A percentile compares a stretch with the other conserved stretches of the same genome.
Conservation (phyloP, 2,888 invertebrate species). For the Eucriotettix oculatus region DNA sequence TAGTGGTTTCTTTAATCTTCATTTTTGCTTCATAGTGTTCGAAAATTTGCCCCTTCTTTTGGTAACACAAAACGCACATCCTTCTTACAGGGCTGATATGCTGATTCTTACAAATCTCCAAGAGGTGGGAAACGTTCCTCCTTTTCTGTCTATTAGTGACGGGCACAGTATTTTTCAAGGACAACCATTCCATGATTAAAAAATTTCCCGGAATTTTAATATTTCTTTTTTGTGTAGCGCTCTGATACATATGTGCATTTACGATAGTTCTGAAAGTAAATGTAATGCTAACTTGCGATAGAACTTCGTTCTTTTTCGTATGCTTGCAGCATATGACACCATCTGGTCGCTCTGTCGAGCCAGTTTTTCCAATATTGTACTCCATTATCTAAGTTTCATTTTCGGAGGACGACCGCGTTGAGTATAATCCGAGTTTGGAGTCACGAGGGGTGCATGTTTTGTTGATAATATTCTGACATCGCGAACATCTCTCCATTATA, state of each 20-base stretch:
- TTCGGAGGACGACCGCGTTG: not conserved
- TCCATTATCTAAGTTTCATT: not conserved
- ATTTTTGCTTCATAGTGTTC: not conserved
- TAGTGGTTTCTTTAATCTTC: not conserved
- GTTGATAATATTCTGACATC: conserved; percentile 20
- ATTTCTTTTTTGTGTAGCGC: not conserved
- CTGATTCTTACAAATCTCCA: not conserved
- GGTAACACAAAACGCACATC: not conserved
- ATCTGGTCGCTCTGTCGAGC: not conserved
- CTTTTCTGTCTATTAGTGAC: not conserved
- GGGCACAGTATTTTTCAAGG: not conserved
- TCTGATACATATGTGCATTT: not conserved
- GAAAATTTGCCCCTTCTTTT: not conserved
- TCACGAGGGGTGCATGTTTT: conserved; percentile 19
- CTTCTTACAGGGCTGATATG: not conserved
- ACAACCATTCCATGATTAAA: not conserved
- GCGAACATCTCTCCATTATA: conserved; percentile 20
- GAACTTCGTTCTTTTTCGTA: not conserved
- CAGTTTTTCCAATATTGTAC: not conserved
- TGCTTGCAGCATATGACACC: not conserved
- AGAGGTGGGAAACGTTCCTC: not conserved
- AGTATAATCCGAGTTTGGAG: not conserved
- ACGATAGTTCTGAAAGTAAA: not conserved
- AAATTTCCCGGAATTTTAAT: not conserved
- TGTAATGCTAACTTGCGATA: not conserved